These are phyloP conservation scores for Thoracochromis brauschi DNA, from an alignment of 2,113 vertebrate genomes.

Conservation along the genomic window DNA sequence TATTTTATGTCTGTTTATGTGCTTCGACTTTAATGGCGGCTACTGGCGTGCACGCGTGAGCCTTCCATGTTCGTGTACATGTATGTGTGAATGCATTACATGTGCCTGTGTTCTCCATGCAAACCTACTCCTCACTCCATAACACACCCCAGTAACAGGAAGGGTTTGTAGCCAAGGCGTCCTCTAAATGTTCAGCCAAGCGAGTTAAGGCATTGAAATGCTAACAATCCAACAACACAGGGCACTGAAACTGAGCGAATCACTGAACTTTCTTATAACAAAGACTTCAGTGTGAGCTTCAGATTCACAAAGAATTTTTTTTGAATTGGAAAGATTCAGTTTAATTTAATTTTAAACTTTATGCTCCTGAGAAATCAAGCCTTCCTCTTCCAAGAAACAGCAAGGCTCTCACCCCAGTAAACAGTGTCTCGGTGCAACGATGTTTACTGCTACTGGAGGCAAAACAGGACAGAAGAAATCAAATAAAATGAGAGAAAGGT, in stretches of 20 bases:
- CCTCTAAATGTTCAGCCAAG: neutral
- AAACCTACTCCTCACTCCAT: neutral
- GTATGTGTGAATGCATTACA: neutral
- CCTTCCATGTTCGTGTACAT: neutral
- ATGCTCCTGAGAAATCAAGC: neutral
- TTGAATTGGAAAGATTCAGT: neutral
- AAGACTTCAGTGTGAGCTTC: neutral
- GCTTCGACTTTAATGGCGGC: neutral
- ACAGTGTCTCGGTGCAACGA: neutral
- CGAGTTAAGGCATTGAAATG: neutral
- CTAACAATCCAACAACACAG: neutral
- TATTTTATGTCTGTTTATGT: neutral
- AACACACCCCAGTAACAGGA: conserved; percentile 1
- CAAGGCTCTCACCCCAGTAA: neutral
- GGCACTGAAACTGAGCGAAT: neutral
- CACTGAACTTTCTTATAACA: neutral
- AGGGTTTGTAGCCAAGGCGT: neutral
- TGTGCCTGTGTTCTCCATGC: neutral
- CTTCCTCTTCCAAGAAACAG: neutral
- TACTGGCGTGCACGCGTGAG: neutral
- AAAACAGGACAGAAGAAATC: fast-evolving
- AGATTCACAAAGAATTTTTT: neutral
- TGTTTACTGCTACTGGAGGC: neutral
- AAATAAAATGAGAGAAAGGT: neutral
- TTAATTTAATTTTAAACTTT: neutral